phyloP scores from a whole-genome alignment of 2,113 vertebrate genomes.

The Eudyptes chrysolophus region DNA sequence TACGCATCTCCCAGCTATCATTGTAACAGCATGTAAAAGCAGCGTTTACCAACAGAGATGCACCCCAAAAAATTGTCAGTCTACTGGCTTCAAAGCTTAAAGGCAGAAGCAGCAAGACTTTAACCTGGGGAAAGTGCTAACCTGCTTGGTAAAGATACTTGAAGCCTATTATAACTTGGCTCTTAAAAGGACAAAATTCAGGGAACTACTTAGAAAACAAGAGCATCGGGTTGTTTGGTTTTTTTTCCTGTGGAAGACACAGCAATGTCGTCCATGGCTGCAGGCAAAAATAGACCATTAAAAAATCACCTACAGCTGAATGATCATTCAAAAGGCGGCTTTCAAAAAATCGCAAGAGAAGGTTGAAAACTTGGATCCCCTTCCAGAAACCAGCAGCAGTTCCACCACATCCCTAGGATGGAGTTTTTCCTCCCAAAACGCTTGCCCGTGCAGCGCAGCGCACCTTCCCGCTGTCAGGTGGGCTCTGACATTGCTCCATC shows the following conservation, averaged over 20 bases:
- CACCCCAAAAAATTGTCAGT: background rate
- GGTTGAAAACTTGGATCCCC: background rate
- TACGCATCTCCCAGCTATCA: rapidly evolving
- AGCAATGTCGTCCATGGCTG: background rate
- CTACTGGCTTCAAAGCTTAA: background rate
- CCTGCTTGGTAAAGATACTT: background rate
- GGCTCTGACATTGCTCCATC: background rate
- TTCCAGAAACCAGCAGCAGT: background rate
- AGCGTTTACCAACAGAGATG: background rate
- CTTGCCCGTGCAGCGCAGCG: rapidly evolving
- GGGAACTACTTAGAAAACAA: background rate
- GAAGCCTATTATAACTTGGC: background rate
- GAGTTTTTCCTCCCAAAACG: rapidly evolving
- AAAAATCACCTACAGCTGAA: background rate
- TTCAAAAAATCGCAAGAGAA: background rate
- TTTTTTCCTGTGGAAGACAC: background rate
- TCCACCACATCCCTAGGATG: rapidly evolving
- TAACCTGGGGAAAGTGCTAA: background rate
- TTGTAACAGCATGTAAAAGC: background rate
- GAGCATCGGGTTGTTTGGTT: background rate
- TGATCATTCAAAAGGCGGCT: background rate
- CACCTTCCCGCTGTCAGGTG: no score
- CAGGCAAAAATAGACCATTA: background rate
- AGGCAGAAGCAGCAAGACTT: background rate
- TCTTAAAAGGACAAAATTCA: background rate